Conservation (phyloP, 2,797 vertebrate genomes). For the Tachyglossus aculeatus region DNA sequence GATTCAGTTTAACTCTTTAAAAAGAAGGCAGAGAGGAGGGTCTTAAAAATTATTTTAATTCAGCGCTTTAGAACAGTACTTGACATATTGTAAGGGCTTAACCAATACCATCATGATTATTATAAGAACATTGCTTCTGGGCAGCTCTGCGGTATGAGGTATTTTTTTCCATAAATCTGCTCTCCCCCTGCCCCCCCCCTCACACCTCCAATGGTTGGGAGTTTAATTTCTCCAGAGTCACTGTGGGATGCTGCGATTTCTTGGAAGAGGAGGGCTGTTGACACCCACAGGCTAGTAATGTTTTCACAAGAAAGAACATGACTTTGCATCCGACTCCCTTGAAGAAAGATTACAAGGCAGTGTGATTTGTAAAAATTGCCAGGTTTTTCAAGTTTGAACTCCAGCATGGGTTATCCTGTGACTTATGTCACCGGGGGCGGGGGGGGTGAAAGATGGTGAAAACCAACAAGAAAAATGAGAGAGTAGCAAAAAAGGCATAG, state of each 20-base stretch:
- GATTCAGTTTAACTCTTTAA: slow-evolving; percentile 44
- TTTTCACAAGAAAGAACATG: slow-evolving; percentile 71
- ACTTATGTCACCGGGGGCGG: slow-evolving; percentile 55
- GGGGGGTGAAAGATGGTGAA: slow-evolving; percentile 57
- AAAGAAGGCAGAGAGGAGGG: slow-evolving; percentile 40
- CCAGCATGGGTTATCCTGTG: slow-evolving; percentile 63
- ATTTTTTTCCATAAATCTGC: slow-evolving; percentile 61
- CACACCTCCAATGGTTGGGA: no score
- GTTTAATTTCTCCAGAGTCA: slow-evolving; percentile 62
- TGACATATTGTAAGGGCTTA: no score
- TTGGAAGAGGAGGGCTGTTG: slow-evolving; percentile 70
- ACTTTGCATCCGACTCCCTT: slow-evolving; percentile 70
- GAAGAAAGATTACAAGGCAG: slow-evolving; percentile 66
- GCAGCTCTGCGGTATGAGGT: slow-evolving; percentile 49
- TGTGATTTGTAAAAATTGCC: slow-evolving; percentile 62
- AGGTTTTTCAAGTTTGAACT: slow-evolving; percentile 47
- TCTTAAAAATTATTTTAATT: slow-evolving; percentile 38
- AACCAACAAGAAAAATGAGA: slow-evolving; percentile 57
- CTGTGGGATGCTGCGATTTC: slow-evolving; percentile 70
- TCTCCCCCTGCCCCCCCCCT: slow-evolving; percentile 65
- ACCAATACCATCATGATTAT: no score
- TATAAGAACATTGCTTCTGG: no score
- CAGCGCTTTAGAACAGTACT: slow-evolving; percentile 3
- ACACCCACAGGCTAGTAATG: slow-evolving; percentile 73
- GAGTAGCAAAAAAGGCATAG: slow-evolving; percentile 25